Evolutionary conservation across 1,140 invertebrate genomes (phyloP).

Genomic region (Zaprionus gabonicus): DNA sequence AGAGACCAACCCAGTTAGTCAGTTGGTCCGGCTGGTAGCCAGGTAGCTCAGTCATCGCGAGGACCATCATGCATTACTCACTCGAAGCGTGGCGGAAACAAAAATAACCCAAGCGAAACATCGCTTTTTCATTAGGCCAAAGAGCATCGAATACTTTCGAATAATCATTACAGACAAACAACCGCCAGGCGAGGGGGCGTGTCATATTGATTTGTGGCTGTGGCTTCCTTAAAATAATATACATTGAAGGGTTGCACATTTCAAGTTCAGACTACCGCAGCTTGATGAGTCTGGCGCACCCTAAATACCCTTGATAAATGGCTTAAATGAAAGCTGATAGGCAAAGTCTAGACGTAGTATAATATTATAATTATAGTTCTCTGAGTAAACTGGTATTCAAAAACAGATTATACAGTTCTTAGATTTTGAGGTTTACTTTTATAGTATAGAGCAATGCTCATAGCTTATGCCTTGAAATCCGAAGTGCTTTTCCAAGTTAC

Average conservation of each 20-base stretch:
- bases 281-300: background rate
- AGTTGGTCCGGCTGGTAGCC: slow-evolving; percentile 10
- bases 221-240: background rate
- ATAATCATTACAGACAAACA: slow-evolving; percentile 6
- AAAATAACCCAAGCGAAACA: slow-evolving; percentile 44
- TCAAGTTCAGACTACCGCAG: slow-evolving; percentile 5
- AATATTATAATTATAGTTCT: no score
- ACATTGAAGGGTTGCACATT: slow-evolving; percentile 8
- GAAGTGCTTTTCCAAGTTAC: background rate
- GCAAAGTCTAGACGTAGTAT: background rate
- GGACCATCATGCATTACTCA: slow-evolving; percentile 53
- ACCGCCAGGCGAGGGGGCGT: slow-evolving; percentile 13
- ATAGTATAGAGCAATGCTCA: background rate
- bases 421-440: background rate
- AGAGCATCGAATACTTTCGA: slow-evolving; percentile 22
- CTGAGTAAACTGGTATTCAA: background rate
- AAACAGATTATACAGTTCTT: background rate
- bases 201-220: slow-evolving; percentile 56
- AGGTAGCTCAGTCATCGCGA: background rate
- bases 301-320: background rate
- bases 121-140: slow-evolving; percentile 63
- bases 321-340: background rate
- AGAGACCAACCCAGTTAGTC: slow-evolving; percentile 5
- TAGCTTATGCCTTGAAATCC: background rate
- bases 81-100: slow-evolving; percentile 49